Evolutionary conservation across 2,113 vertebrate species (phyloP).

Genomic region (Zapornia atra): DNA sequence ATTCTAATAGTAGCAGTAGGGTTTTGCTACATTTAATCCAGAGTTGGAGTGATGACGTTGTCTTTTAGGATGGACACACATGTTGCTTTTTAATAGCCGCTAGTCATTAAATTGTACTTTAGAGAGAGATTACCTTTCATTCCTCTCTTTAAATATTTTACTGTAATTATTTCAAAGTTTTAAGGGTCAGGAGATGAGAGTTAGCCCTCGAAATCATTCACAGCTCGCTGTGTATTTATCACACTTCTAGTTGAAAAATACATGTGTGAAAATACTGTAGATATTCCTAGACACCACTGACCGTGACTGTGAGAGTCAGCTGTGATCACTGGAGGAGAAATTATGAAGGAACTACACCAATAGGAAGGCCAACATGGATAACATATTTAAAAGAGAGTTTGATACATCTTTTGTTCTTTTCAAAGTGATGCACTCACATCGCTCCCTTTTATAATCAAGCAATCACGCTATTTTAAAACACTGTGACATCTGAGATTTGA

Average conservation of each 20-base stretch:
- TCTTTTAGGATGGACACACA: neutral
- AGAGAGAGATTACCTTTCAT: neutral
- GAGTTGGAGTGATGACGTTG: neutral
- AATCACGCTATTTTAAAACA: neutral
- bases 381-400: neutral
- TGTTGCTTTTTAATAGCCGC: neutral
- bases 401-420: neutral
- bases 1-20: neutral
- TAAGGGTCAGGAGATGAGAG: conserved; percentile 17
- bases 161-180: conserved; percentile 25
- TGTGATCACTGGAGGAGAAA: conserved; percentile 8
- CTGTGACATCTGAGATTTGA: neutral
- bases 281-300: neutral
- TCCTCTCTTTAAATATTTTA: conserved; percentile 21
- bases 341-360: neutral
- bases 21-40: neutral
- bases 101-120: conserved; percentile 5
- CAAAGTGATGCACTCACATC: neutral
- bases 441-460: neutral
- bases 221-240: conserved; percentile 14
- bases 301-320: neutral
- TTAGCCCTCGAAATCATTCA: conserved; percentile 10
- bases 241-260: conserved; percentile 3
- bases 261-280: neutral
- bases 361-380: neutral